A percentile compares a stretch with the other conserved stretches of the same genome.
Conservation (phyloP, 1,140 invertebrate species). For the Eumaeus atala region DNA sequence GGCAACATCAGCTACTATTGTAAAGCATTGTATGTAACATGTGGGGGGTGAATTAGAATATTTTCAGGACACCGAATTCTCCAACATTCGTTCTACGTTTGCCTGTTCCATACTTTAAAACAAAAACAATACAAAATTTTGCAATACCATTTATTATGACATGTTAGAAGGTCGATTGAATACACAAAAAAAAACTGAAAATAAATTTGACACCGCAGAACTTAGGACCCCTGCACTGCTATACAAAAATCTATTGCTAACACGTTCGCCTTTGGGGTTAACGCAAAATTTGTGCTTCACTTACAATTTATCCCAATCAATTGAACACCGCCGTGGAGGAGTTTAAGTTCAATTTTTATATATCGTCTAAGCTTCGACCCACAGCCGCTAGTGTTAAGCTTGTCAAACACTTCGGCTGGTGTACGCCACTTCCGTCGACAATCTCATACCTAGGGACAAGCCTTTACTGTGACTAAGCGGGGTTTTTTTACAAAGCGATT, state of each 20-base stretch:
- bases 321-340: constrained; percentile 20
- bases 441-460: constrained; percentile 29
- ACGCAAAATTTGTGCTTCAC: constrained; percentile 31
- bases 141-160: constrained; percentile 48
- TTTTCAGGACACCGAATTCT: constrained; percentile 16
- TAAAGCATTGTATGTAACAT: neutral
- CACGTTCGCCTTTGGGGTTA: constrained; percentile 22
- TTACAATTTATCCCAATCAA: constrained; percentile 13
- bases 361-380: constrained; percentile 13
- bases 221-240: constrained; percentile 34
- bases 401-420: constrained; percentile 25
- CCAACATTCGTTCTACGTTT: constrained; percentile 65
- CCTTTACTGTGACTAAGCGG: constrained; percentile 26
- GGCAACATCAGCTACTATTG: neutral
- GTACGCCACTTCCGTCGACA: constrained; percentile 32
- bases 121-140: constrained; percentile 2
- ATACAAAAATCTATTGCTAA: constrained; percentile 36
- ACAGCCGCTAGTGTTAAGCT: constrained; percentile 35
- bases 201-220: constrained; percentile 38
- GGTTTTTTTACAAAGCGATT: constrained; percentile 36
- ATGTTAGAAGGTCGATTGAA: constrained; percentile 55
- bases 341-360: constrained; percentile 6
- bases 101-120: neutral
- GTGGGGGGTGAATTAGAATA: neutral
- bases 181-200: constrained; percentile 42